A percentile compares a stretch with the other conserved stretches of the same genome.
Conservation (phyloP, 1,140 invertebrate species). For the Diabrotica virgifera region DNA sequence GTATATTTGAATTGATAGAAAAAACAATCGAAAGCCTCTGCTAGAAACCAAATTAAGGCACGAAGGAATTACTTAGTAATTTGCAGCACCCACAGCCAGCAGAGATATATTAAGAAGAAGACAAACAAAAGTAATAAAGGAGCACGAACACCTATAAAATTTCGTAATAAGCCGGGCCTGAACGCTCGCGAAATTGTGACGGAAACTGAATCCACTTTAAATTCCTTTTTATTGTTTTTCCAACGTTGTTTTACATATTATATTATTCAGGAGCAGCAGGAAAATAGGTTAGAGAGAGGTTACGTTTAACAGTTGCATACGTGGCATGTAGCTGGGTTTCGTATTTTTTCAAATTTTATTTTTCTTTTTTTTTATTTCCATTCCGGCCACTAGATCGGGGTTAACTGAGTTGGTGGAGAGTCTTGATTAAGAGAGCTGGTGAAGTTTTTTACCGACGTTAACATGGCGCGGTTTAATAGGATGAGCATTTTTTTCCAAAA, state of each 20-base stretch:
- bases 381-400: no score
- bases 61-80: not conserved
- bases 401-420: not conserved
- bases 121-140: not conserved
- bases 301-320: constrained; percentile 5
- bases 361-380: not conserved
- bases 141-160: constrained; percentile 4
- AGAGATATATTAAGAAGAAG: not conserved
- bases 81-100: not conserved
- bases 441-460: not conserved
- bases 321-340: not conserved
- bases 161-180: not conserved
- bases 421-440: not conserved
- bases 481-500: not conserved
- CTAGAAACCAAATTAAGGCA: not conserved
- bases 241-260: constrained; percentile 4
- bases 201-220: constrained; percentile 1
- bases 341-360: no score
- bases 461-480: not conserved
- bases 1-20: not conserved
- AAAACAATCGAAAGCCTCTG: not conserved
- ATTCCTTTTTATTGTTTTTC: constrained; percentile 5
- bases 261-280: constrained; percentile 8
- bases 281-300: constrained; percentile 4
- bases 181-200: not conserved